Conservation (phyloP, 1,140 invertebrate species). For the Druon quercuslanigerum region DNA sequence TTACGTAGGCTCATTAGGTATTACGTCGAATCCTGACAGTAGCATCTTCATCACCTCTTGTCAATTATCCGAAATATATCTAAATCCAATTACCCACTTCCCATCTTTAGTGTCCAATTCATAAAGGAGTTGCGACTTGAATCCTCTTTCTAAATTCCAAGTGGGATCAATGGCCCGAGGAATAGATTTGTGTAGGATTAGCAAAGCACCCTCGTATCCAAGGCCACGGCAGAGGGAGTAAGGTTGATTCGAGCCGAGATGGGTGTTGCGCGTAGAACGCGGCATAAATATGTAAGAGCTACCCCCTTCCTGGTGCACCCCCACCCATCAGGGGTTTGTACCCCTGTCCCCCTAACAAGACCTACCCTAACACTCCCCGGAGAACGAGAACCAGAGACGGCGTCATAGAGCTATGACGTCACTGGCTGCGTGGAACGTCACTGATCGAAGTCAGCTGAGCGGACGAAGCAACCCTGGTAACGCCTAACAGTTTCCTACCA, state of each 20-base stretch:
- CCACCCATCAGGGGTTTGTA: constrained; percentile 30
- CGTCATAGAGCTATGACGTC: constrained; percentile 65
- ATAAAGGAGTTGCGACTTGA: neutral
- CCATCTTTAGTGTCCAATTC: too few relatives aligned
- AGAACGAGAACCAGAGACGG: constrained; percentile 52
- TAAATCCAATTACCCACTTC: too few relatives aligned
- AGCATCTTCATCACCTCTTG: too few relatives aligned
- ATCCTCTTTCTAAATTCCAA: neutral
- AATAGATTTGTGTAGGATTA: constrained; percentile 49
- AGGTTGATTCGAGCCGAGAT: constrained; percentile 44
- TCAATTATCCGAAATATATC: too few relatives aligned
- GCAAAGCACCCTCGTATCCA: constrained; percentile 52
- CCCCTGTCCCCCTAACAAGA: constrained; percentile 51
- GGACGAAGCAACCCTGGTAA: constrained; percentile 48
- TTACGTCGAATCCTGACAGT: too few relatives aligned
- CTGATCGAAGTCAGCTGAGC: constrained; percentile 73
- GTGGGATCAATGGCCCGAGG: neutral
- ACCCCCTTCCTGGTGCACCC: constrained; percentile 62
- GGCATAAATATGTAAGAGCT: constrained; percentile 75
- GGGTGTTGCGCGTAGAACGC: constrained; percentile 65
- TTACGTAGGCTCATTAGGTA: too few relatives aligned
- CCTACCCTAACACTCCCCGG: constrained; percentile 61
- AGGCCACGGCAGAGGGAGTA: constrained; percentile 46
- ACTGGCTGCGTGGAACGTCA: constrained; percentile 67
- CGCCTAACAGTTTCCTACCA: constrained; percentile 38